These are phyloP conservation scores for Myocastor coypus DNA, from an alignment of 2,113 vertebrate species.

Conservation along the genomic window DNA sequence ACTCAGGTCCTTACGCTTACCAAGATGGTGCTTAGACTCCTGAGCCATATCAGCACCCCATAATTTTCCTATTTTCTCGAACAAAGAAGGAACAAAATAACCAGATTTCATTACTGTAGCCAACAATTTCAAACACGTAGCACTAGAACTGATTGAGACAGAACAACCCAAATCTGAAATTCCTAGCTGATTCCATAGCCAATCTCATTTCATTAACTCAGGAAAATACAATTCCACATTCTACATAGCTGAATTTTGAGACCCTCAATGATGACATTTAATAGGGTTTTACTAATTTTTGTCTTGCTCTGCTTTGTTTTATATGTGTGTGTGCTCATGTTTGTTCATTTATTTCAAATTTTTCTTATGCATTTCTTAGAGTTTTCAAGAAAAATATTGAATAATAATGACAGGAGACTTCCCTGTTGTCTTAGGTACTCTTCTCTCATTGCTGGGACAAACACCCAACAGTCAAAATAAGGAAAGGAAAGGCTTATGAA, in stretches of 20 bases:
- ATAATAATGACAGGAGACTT: background rate
- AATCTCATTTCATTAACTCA: background rate
- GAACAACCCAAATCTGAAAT: background rate
- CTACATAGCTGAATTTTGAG: background rate
- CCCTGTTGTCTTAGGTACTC: too few relatives aligned
- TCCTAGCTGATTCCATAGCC: background rate
- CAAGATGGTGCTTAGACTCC: too few relatives aligned
- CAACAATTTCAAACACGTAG: background rate
- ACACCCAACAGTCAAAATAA: too few relatives aligned
- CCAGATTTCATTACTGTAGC: background rate
- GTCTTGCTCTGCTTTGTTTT: background rate
- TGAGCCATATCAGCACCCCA: background rate
- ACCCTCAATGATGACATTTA: background rate
- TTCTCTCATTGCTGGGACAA: too few relatives aligned
- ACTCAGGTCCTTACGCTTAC: too few relatives aligned
- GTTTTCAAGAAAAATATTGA: background rate
- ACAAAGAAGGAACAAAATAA: background rate
- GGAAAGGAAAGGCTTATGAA: too few relatives aligned
- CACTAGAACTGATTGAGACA: slow-evolving; percentile 9
- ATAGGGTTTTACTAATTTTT: background rate
- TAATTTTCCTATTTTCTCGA: background rate
- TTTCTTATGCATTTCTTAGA: background rate
- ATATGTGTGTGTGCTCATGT: background rate
- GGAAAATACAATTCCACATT: background rate
- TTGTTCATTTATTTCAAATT: background rate